A percentile compares a stretch with the other conserved stretches of the same genome.
phyloP scores from a whole-genome alignment of 2,113 vertebrate species.

The Marmota monax region DNA sequence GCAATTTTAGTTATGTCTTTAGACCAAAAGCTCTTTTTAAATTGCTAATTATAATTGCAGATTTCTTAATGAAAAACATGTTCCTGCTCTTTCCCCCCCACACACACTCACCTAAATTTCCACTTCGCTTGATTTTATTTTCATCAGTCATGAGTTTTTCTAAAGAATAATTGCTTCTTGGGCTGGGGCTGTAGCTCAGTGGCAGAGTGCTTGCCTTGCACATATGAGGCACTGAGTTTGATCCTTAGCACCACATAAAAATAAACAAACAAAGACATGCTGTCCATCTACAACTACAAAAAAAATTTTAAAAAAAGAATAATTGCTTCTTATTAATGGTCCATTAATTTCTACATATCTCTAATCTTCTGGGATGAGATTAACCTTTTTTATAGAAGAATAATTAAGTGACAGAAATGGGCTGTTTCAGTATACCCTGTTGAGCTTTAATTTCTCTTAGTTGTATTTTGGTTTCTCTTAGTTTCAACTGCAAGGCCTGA shows the following conservation, averaged over 20 bases:
- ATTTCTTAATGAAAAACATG: conserved; percentile 42
- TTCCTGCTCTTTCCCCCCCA: background rate
- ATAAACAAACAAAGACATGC: too few species aligned
- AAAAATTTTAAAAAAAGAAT: background rate
- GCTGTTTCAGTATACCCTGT: background rate
- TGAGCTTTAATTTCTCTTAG: conserved; percentile 55
- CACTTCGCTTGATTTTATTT: conserved; percentile 70
- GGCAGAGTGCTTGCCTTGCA: too few species aligned
- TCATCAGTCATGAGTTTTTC: conserved; percentile 31
- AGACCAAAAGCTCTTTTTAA: conserved; percentile 33
- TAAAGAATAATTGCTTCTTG: conserved; percentile 70
- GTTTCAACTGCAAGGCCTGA: background rate
- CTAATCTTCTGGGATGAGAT: conserved; percentile 47
- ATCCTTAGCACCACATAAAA: too few species aligned
- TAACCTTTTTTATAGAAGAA: conserved; percentile 54
- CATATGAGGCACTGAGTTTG: too few species aligned
- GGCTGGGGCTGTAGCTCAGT: too few species aligned
- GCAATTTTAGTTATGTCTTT: conserved; percentile 40
- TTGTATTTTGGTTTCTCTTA: conserved; percentile 50
- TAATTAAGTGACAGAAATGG: background rate
- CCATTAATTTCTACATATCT: conserved; percentile 59
- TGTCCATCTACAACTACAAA: too few species aligned
- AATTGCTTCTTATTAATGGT: conserved; percentile 69
- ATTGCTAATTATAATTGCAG: background rate
- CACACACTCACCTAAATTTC: conserved; percentile 53